phyloP scores from a whole-genome alignment of 23 tunicate species.

The Aplidium turbinatum region DNA sequence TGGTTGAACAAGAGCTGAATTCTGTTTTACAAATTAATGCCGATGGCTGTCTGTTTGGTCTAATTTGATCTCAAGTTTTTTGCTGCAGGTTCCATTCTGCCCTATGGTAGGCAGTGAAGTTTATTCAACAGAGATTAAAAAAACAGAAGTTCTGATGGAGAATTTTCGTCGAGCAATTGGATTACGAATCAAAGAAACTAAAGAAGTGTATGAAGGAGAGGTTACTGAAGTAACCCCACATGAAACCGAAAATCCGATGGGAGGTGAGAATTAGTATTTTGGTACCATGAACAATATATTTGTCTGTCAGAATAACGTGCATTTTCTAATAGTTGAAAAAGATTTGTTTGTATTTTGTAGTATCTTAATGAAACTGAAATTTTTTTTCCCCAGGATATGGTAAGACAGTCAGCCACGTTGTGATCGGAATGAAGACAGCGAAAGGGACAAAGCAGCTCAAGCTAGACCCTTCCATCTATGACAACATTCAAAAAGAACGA shows the following conservation, averaged over 20 bases:
- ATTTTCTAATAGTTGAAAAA: neutral
- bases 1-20: too few relatives aligned
- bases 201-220: conserved; percentile 99
- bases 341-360: neutral
- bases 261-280: conserved; percentile 60
- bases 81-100: conserved; percentile 91
- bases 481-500: conserved; percentile 94
- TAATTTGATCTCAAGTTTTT: neutral
- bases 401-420: conserved; percentile 92
- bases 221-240: conserved; percentile 98
- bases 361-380: neutral
- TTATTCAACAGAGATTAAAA: conserved; percentile 96
- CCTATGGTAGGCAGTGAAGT: conserved; percentile 99
- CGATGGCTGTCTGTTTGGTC: too few relatives aligned
- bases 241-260: conserved; percentile 99
- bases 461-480: conserved; percentile 95
- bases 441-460: conserved; percentile 97
- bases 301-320: neutral
- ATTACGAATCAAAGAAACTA: conserved; percentile 94
- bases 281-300: neutral
- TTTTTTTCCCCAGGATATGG: conserved; percentile 77
- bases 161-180: conserved; percentile 98
- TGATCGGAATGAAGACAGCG: conserved; percentile 89
- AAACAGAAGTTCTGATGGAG: conserved; percentile 98
- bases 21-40: too few relatives aligned